These are phyloP conservation scores for Thomomys bottae DNA, from an alignment of 2,113 vertebrate species.

Conservation along the genomic window DNA sequence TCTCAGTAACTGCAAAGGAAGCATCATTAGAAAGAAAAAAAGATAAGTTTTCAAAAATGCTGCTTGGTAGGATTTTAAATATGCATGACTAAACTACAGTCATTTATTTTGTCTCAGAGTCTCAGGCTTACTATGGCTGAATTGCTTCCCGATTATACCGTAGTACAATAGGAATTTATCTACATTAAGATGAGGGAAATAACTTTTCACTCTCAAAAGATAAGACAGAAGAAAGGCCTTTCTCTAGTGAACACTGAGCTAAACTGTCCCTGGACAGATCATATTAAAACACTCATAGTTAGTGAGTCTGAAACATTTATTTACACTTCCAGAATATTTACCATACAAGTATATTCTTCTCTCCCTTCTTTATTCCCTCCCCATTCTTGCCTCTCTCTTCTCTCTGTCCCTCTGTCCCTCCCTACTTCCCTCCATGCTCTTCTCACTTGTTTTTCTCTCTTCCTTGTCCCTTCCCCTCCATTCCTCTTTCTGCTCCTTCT, in stretches of 20 bases:
- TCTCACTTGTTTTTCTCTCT: too few species aligned
- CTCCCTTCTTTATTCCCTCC: background rate
- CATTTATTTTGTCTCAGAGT: constrained; percentile 59
- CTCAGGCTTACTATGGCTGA: constrained; percentile 29
- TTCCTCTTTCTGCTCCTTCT: background rate
- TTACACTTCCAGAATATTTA: constrained; percentile 3
- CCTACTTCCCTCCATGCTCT: background rate
- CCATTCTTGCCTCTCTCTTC: background rate
- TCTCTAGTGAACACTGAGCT: constrained; percentile 39
- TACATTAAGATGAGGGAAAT: constrained; percentile 66
- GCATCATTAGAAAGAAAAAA: constrained; percentile 11
- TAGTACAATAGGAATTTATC: constrained; percentile 71
- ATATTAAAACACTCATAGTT: constrained; percentile 42
- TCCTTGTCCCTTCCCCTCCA: too few species aligned
- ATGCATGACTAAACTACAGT: background rate
- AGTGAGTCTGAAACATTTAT: constrained; percentile 13
- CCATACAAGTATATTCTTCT: background rate
- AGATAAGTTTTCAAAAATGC: constrained; percentile 52
- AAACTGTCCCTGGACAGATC: background rate
- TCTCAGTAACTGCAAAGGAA: background rate
- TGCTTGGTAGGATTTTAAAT: constrained; percentile 60
- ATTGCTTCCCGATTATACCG: constrained; percentile 59
- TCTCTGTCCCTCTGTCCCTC: background rate
- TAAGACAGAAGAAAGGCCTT: constrained; percentile 51
- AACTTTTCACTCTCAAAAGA: constrained; percentile 61